phyloP scores from a whole-genome alignment of 2,888 invertebrate genomes.

The Ormyrus rosae region DNA sequence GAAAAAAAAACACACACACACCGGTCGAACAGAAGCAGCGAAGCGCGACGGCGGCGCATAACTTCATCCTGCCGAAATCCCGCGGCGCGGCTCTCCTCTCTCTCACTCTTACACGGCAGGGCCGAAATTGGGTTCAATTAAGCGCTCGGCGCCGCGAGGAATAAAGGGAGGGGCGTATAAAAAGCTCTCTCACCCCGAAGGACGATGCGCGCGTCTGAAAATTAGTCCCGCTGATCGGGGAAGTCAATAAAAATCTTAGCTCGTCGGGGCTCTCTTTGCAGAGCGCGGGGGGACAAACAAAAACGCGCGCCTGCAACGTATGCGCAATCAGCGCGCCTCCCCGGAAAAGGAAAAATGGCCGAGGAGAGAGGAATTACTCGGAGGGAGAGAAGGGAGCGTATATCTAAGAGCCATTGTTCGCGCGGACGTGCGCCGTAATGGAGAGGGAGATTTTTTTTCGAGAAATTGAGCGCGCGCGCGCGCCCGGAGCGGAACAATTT shows the following conservation, averaged over 20 bases:
- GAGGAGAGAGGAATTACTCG: slow-evolving; percentile 13
- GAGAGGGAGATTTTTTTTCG: not conserved
- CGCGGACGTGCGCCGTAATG: not conserved
- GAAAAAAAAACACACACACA: not conserved
- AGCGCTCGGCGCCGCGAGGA: not conserved
- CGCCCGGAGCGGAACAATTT: not conserved
- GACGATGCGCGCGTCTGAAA: not conserved
- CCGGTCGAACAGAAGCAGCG: not conserved
- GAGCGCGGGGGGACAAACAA: not conserved
- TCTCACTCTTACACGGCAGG: not conserved
- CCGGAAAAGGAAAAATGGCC: slow-evolving; percentile 3
- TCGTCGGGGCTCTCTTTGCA: not conserved
- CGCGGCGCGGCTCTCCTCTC: not conserved
- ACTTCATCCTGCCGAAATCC: slow-evolving; percentile 15
- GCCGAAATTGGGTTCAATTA: slow-evolving; percentile 48
- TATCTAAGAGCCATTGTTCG: slow-evolving; percentile 27
- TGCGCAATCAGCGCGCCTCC: slow-evolving; percentile 33
- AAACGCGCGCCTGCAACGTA: not conserved
- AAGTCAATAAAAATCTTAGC: slow-evolving; percentile 40
- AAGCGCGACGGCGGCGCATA: not conserved
- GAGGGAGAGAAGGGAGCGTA: not conserved
- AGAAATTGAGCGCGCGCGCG: not conserved
- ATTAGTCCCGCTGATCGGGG: slow-evolving; percentile 30
- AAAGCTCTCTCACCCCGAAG: slow-evolving; percentile 6
- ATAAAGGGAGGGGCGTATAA: not conserved